Evolutionary conservation across 2,113 vertebrate genomes (phyloP).

Genomic region (Pedetes capensis): DNA sequence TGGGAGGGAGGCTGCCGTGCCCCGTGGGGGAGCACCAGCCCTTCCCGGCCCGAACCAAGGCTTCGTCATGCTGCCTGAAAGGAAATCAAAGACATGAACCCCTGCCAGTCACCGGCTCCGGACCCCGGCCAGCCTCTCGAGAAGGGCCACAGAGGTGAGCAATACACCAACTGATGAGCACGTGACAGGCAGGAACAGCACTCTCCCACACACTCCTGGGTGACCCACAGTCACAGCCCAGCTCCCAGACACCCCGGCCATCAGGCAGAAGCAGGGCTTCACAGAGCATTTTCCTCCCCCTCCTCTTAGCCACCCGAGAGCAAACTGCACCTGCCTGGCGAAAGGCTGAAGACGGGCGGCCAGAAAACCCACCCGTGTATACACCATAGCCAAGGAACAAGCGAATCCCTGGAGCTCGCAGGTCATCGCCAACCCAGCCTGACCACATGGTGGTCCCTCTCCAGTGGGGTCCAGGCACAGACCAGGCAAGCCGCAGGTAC

Average conservation of each 20-base stretch:
- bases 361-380: neutral
- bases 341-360: no score
- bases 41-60: neutral
- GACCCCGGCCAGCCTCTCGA: neutral
- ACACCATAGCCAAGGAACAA: neutral
- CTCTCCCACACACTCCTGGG: neutral
- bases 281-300: neutral
- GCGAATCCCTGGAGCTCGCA: neutral
- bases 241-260: neutral
- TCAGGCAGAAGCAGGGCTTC: neutral
- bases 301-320: neutral
- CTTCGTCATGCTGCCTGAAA: conserved; percentile 42
- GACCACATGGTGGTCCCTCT: neutral
- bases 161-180: neutral
- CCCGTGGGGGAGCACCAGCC: neutral
- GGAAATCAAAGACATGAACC: neutral
- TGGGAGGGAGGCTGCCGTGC: neutral
- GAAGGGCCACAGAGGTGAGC: neutral
- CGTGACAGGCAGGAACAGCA: neutral
- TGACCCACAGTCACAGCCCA: neutral
- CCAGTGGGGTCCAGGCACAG: no score
- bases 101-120: neutral
- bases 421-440: neutral
- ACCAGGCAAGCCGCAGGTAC: neutral
- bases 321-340: neutral